Conservation (phyloP, 2,797 vertebrate genomes). For the Spinus pinus region DNA sequence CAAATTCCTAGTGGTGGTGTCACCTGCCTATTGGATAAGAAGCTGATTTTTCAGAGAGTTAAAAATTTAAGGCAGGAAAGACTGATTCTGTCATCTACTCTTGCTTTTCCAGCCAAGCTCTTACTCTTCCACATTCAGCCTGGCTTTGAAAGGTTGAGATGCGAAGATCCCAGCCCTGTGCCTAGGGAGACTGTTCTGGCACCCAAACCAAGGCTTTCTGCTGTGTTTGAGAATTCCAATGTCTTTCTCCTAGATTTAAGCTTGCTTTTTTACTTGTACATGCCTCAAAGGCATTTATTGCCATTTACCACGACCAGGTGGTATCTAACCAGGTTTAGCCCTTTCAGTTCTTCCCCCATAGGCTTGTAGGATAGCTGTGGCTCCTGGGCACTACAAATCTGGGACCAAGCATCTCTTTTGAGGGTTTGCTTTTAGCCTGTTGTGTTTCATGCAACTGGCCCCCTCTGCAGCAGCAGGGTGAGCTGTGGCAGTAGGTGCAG, state of each 20-base stretch:
- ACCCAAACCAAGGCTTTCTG: background rate
- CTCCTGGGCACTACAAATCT: background rate
- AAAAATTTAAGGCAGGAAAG: background rate
- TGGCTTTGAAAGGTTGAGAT: background rate
- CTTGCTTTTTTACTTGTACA: background rate
- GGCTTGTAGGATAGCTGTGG: background rate
- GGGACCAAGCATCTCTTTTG: background rate
- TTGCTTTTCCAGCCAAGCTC: background rate
- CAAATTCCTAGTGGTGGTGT: background rate
- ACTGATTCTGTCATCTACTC: background rate
- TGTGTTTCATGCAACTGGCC: accelerated
- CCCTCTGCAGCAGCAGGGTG: background rate
- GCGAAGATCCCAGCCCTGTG: background rate
- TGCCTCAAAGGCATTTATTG: background rate
- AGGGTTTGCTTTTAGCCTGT: background rate
- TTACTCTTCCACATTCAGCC: background rate
- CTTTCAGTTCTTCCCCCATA: background rate
- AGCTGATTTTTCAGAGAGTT: background rate
- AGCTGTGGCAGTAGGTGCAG: background rate
- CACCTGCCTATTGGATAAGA: background rate
- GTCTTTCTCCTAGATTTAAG: background rate
- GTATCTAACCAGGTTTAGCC: background rate
- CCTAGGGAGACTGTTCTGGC: background rate
- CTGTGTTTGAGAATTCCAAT: accelerated
- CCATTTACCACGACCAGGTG: accelerated